Conservation (phyloP, 2,113 vertebrate species). For the Rhabdomys dilectus region DNA sequence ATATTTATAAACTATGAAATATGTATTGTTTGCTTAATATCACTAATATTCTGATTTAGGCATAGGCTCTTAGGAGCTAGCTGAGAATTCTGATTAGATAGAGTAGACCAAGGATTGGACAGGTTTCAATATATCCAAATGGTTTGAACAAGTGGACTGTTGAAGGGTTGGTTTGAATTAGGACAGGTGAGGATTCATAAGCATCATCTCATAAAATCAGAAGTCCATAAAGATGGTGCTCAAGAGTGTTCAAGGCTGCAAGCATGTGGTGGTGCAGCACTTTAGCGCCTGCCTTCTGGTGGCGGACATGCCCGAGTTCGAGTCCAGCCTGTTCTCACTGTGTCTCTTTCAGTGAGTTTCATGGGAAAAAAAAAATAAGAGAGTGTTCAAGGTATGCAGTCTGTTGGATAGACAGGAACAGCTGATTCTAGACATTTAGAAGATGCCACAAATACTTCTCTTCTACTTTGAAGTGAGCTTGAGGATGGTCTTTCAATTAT, state of each 20-base stretch:
- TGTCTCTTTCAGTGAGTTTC: no score
- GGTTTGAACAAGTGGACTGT: background rate
- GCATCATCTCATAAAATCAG: no score
- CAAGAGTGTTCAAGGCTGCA: background rate
- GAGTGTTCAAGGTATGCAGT: background rate
- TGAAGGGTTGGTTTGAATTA: background rate
- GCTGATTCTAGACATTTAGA: background rate
- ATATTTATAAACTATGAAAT: background rate
- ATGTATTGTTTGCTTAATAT: background rate
- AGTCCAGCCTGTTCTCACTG: no score
- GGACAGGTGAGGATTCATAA: background rate
- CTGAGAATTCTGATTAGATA: background rate
- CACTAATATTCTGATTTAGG: background rate
- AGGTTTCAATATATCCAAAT: background rate
- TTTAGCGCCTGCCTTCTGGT: no score
- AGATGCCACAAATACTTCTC: background rate
- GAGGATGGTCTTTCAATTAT: background rate
- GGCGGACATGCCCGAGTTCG: no score
- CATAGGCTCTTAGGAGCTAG: background rate
- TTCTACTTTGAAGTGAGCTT: background rate
- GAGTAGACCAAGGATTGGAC: background rate
- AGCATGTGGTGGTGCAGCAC: no score
- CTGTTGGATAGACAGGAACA: background rate
- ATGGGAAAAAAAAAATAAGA: no score
- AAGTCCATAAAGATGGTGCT: background rate